Evolutionary conservation across 1,140 invertebrate genomes (phyloP).

Genomic region (Megathymus violae): DNA sequence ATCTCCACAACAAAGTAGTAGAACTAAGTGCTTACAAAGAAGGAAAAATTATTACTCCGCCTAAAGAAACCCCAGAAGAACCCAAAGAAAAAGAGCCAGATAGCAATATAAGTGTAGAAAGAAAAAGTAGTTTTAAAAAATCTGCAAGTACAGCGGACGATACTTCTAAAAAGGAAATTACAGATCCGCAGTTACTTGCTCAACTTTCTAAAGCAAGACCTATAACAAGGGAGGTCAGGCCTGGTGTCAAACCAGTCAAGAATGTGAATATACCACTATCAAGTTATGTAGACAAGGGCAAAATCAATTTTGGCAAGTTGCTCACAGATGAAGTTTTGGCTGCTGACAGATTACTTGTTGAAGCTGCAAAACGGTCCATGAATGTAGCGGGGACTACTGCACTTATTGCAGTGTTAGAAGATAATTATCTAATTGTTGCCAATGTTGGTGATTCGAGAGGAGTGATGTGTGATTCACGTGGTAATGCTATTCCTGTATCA

Average conservation of each 20-base stretch:
- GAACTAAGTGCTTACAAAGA: constrained; percentile 88
- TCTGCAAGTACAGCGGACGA: constrained; percentile 85
- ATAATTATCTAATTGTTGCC: constrained; percentile 93
- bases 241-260: constrained; percentile 63
- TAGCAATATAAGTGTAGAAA: constrained; percentile 73
- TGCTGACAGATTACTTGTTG: constrained; percentile 91
- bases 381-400: constrained; percentile 97
- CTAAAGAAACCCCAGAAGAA: constrained; percentile 74
- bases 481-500: constrained; percentile 95
- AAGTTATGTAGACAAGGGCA: constrained; percentile 88
- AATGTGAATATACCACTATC: constrained; percentile 65
- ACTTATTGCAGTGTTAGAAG: constrained; percentile 93
- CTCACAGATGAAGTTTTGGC: constrained; percentile 93
- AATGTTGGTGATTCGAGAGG: constrained; percentile 98
- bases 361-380: constrained; percentile 91
- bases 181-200: constrained; percentile 87
- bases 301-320: constrained; percentile 91
- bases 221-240: constrained; percentile 87
- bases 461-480: constrained; percentile 96
- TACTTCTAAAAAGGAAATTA: constrained; percentile 85
- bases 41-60: constrained; percentile 79
- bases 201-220: constrained; percentile 86
- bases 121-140: constrained; percentile 87
- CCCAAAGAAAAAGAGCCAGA: constrained; percentile 75
- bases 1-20: constrained; percentile 89